Conservation (phyloP, 2,888 invertebrate genomes). For the Tinea pellionella region DNA sequence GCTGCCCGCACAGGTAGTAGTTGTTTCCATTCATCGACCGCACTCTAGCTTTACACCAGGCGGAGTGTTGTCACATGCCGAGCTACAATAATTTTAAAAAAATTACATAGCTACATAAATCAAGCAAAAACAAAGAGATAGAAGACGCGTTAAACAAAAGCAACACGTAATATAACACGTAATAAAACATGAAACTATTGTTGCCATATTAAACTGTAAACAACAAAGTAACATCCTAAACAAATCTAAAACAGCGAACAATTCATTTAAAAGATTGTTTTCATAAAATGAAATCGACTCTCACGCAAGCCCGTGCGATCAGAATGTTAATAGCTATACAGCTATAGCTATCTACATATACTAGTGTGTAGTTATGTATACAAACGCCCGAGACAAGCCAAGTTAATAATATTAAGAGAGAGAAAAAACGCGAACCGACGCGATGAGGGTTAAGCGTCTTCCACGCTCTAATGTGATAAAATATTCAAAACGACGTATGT, state of each 20-base stretch:
- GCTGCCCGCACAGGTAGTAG: no score
- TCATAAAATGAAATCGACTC: constrained; percentile 40
- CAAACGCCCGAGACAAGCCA: constrained; percentile 33
- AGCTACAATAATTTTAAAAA: no score
- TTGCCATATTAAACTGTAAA: no score
- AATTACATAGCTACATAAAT: no score
- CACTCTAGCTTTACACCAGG: no score
- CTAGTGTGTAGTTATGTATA: constrained; percentile 9
- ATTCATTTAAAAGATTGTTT: constrained; percentile 25
- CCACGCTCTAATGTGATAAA: constrained; percentile 44
- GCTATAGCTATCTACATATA: constrained; percentile 17
- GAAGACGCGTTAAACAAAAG: no score
- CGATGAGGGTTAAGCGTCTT: constrained; percentile 59
- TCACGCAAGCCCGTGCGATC: constrained; percentile 23
- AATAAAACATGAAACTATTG: no score
- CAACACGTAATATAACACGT: no score
- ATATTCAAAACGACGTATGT: constrained; percentile 35
- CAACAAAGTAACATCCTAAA: not conserved
- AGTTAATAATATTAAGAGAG: constrained; percentile 62
- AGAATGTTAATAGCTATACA: constrained; percentile 16
- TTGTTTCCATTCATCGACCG: no score
- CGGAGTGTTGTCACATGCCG: no score
- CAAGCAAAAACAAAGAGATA: no score
- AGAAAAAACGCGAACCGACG: constrained; percentile 50
- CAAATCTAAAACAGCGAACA: not conserved